phyloP scores from a whole-genome alignment of 2,797 vertebrate genomes.

The Simalia tracyae region DNA sequence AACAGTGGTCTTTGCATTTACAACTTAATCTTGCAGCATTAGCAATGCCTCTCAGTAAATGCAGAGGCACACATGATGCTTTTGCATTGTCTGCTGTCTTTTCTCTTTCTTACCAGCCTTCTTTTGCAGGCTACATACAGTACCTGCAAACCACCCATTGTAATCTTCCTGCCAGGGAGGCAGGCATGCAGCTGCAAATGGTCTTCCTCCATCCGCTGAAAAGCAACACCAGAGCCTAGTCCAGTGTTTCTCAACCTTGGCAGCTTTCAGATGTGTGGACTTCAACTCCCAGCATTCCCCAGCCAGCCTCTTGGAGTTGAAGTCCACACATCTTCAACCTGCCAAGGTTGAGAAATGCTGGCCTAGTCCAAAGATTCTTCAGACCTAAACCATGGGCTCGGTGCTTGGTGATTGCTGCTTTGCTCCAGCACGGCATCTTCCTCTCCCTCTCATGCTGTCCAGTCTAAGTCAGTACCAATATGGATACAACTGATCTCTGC shows the following conservation, averaged over 20 bases:
- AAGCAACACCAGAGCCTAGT: background rate
- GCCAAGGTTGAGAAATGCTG: no score
- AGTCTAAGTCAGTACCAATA: background rate
- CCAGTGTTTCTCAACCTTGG: background rate
- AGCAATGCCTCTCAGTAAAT: background rate
- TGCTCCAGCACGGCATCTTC: background rate
- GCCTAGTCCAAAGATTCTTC: background rate
- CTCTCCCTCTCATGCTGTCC: background rate
- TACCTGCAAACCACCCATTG: background rate
- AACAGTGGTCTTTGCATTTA: background rate
- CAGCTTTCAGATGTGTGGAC: no score
- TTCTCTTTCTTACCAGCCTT: background rate
- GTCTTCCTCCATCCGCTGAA: background rate
- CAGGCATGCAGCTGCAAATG: background rate
- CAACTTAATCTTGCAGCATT: background rate
- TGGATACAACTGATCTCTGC: background rate
- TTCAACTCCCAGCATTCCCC: no score
- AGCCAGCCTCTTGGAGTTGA: no score
- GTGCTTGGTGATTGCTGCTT: background rate
- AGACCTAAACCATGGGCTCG: background rate
- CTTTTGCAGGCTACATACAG: background rate
- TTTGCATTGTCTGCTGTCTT: background rate
- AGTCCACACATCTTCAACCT: no score
- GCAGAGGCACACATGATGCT: background rate
- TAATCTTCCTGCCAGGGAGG: background rate